Conservation (phyloP, 1,140 invertebrate species). For the Calosoma granatense region DNA sequence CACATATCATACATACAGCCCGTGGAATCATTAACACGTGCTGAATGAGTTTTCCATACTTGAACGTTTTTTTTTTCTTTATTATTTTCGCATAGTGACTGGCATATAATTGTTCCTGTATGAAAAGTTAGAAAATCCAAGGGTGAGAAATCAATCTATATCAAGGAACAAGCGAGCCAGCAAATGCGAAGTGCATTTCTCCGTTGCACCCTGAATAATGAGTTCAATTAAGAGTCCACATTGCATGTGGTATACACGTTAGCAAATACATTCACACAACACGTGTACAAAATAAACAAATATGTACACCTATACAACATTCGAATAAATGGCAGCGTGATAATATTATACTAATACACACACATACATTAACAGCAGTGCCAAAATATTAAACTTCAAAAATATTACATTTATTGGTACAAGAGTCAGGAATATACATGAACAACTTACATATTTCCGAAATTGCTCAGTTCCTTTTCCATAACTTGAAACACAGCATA, state of each 20-base stretch:
- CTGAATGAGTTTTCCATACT: neutral
- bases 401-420: no score
- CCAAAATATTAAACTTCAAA: no score
- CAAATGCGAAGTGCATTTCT: no score
- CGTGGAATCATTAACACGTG: neutral
- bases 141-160: neutral
- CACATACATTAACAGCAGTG: no score
- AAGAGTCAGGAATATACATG: no score
- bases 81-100: neutral
- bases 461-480: no score
- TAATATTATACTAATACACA: no score
- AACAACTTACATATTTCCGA: no score
- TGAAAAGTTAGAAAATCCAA: neutral
- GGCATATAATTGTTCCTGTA: neutral
- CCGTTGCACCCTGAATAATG: neutral
- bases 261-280: neutral
- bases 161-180: no score
- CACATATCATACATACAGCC: neutral
- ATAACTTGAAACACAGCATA: no score
- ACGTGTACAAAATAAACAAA: neutral
- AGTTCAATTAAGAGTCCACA: neutral
- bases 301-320: no score
- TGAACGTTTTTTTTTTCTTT: neutral
- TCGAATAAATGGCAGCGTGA: no score
- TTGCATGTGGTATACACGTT: neutral